phyloP scores from a whole-genome alignment of 1,140 invertebrate genomes.

The Lepidurus packardi region DNA sequence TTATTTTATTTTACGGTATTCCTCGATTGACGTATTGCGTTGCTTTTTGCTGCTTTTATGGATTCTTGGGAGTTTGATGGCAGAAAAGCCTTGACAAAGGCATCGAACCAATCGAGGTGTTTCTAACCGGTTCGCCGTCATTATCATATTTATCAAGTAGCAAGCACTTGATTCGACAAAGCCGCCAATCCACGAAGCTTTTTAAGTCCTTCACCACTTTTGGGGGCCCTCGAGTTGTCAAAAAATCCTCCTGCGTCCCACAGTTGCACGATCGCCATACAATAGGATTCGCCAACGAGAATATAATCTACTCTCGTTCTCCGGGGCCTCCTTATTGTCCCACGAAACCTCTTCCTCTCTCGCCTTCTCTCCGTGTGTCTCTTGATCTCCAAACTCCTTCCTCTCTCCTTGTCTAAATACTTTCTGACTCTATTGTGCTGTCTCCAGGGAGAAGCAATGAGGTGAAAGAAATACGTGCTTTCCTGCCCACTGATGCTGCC shows the following conservation, averaged over 20 bases:
- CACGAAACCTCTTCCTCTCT: background rate
- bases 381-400: background rate
- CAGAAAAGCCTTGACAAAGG: background rate
- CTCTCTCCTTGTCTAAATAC: background rate
- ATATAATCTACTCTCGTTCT: background rate
- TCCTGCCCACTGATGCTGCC: conserved; percentile 1
- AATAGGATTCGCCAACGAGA: conserved; percentile 4
- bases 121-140: conserved; percentile 7
- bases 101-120: conserved; percentile 6
- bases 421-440: conserved; percentile 4
- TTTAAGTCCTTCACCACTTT: conserved; percentile 19
- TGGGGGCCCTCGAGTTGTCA: conserved; percentile 6
- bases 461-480: conserved; percentile 12
- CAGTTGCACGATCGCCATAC: conserved; percentile 7
- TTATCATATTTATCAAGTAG: conserved; percentile 20
- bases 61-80: background rate
- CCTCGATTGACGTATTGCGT: background rate
- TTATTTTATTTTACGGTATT: background rate
- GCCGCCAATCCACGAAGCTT: background rate
- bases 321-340: background rate
- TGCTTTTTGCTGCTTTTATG: background rate
- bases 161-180: conserved; percentile 9
- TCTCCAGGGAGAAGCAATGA: background rate
- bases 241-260: background rate
- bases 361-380: background rate